These are phyloP conservation scores for Gasterosteus nipponicus DNA, from an alignment of 2,113 vertebrate species.

Conservation along the genomic window DNA sequence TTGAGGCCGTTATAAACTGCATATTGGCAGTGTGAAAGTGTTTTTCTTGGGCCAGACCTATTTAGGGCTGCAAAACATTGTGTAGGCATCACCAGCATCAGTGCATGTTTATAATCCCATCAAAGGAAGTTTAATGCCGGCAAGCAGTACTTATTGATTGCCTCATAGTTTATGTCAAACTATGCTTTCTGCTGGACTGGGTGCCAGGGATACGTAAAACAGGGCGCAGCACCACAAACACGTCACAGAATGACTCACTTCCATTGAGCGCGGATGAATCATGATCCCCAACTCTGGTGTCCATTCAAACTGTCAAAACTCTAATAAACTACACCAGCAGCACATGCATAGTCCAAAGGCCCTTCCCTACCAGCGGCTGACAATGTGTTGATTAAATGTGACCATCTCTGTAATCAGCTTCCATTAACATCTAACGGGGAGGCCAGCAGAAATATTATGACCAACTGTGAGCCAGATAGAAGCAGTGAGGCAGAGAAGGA, in stretches of 20 bases:
- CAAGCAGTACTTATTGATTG: conserved; percentile 13
- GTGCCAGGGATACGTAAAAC: conserved; percentile 33
- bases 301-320: conserved; percentile 42
- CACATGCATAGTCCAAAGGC: conserved; percentile 15
- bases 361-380: background rate
- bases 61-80: background rate
- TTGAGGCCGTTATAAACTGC: background rate
- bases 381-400: conserved; percentile 30
- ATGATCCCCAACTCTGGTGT: conserved; percentile 30
- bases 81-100: background rate
- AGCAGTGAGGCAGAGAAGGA: conserved; percentile 3
- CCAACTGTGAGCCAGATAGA: conserved; percentile 2
- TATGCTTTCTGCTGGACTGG: background rate
- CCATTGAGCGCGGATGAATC: conserved; percentile 51
- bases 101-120: background rate
- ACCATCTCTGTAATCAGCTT: conserved; percentile 26
- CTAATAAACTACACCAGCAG: conserved; percentile 24
- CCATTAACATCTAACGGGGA: conserved; percentile 27
- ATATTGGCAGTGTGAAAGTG: background rate
- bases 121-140: too few relatives aligned
- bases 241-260: conserved; percentile 40
- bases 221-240: conserved; percentile 26
- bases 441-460: background rate
- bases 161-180: conserved; percentile 36
- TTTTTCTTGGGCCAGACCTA: background rate